Evolutionary conservation across 2,113 vertebrate species (phyloP).

Genomic region (Chaenogobius annularis): DNA sequence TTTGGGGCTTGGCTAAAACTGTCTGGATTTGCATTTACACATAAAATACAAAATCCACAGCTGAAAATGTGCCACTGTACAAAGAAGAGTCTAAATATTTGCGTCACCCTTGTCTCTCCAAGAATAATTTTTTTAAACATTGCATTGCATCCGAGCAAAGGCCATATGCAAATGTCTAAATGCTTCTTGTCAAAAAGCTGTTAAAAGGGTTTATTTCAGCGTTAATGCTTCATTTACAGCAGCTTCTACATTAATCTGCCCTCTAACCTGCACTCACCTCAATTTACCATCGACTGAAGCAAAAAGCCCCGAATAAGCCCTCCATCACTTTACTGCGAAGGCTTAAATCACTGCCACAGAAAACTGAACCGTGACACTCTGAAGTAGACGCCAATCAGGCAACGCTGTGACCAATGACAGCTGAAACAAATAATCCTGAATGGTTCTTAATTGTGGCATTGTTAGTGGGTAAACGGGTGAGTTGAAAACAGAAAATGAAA

Average conservation of each 20-base stretch:
- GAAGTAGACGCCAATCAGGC: neutral
- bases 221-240: conserved; percentile 24
- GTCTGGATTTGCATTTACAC: neutral
- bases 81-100: conserved; percentile 4
- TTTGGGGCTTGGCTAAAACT: neutral
- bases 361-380: conserved; percentile 13
- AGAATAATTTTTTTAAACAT: neutral
- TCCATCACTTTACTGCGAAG: conserved; percentile 10
- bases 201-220: conserved; percentile 9
- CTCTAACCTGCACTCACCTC: conserved; percentile 37
- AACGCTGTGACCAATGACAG: neutral
- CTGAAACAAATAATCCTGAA: neutral
- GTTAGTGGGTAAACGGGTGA: neutral
- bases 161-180: conserved; percentile 2
- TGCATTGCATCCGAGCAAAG: too few relatives aligned
- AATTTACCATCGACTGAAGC: conserved; percentile 29
- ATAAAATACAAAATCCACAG: conserved; percentile 13
- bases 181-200: neutral
- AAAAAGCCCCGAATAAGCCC: conserved; percentile 39
- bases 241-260: conserved; percentile 6
- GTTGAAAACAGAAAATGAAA: too few relatives aligned
- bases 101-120: conserved; percentile 10
- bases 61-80: conserved; percentile 23
- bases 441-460: neutral
- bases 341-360: conserved; percentile 5